Conservation (phyloP, 2,888 invertebrate genomes). For the Nebria brevicollis region DNA sequence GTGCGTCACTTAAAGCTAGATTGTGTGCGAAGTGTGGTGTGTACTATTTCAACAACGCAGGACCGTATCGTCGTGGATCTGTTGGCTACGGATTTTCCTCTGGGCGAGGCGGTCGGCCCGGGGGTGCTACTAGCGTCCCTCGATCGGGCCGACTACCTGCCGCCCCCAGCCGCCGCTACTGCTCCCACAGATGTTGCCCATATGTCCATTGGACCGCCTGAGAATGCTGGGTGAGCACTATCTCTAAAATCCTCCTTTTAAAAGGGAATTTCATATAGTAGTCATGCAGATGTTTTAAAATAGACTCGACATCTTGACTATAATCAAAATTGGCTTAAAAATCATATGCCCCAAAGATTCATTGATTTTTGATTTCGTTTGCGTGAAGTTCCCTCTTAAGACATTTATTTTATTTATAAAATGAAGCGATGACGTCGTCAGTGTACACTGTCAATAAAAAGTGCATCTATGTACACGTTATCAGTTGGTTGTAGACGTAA, state of each 20-base stretch:
- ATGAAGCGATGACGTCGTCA: too few relatives aligned
- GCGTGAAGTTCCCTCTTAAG: too few relatives aligned
- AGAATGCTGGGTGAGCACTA: constrained; percentile 42
- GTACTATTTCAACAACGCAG: constrained; percentile 16
- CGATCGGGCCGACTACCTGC: constrained; percentile 39
- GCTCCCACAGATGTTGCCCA: constrained; percentile 30
- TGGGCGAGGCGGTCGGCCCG: constrained; percentile 31
- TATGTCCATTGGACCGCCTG: constrained; percentile 36
- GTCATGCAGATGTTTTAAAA: too few relatives aligned
- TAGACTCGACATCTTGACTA: too few relatives aligned
- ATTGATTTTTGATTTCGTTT: too few relatives aligned
- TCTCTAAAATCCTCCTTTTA: not conserved
- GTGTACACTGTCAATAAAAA: too few relatives aligned
- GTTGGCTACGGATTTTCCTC: constrained; percentile 33
- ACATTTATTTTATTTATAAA: too few relatives aligned
- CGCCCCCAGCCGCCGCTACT: constrained; percentile 25
- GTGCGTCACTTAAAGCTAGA: not conserved
- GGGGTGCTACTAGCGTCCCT: constrained; percentile 33
- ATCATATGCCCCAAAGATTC: too few relatives aligned
- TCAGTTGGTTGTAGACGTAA: too few relatives aligned
- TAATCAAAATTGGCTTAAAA: too few relatives aligned
- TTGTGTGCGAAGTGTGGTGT: constrained; percentile 24
- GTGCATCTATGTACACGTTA: too few relatives aligned
- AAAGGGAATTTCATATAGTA: not conserved
- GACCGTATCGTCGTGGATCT: constrained; percentile 39